These are phyloP conservation scores for Chymomyza costata DNA, from an alignment of 1,140 invertebrate species.

Conservation along the genomic window DNA sequence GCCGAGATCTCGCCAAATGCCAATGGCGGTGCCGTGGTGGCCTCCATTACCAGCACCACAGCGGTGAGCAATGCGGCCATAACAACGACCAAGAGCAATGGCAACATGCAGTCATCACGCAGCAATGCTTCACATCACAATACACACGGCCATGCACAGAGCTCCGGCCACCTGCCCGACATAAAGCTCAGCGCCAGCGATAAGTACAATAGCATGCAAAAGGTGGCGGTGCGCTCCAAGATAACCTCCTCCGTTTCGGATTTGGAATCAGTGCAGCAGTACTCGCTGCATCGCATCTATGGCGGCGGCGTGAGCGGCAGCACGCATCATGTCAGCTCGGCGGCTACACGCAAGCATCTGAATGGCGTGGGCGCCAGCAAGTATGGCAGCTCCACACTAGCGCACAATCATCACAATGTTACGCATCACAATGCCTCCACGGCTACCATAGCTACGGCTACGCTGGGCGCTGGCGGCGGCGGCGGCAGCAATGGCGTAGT, in stretches of 20 bases:
- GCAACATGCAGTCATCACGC: constrained; percentile 27
- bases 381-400: constrained; percentile 56
- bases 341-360: constrained; percentile 63
- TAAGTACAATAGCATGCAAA: constrained; percentile 74
- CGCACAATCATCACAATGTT: constrained; percentile 62
- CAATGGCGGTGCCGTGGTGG: constrained; percentile 44
- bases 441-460: constrained; percentile 55
- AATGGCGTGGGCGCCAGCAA: constrained; percentile 37
- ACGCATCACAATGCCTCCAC: constrained; percentile 66
- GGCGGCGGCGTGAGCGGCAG: constrained; percentile 49
- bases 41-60: constrained; percentile 68
- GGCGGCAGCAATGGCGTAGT: constrained; percentile 4
- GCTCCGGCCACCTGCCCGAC: constrained; percentile 69
- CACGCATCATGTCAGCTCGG: constrained; percentile 58
- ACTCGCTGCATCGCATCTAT: constrained; percentile 69
- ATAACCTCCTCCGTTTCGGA: constrained; percentile 73
- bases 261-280: constrained; percentile 71
- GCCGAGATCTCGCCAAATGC: constrained; percentile 60
- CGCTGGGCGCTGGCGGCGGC: constrained; percentile 1
- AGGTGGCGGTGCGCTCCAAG: constrained; percentile 70
- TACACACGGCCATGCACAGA: constrained; percentile 51
- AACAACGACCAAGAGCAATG: constrained; percentile 50
- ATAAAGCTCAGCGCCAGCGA: constrained; percentile 70
- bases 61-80: constrained; percentile 72
- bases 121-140: too few species aligned